Percentiles rank a stretch among this genome's conserved stretches.
These are phyloP conservation scores for Ophraella communa DNA, from an alignment of 2,888 invertebrate species.

Conservation along the genomic window DNA sequence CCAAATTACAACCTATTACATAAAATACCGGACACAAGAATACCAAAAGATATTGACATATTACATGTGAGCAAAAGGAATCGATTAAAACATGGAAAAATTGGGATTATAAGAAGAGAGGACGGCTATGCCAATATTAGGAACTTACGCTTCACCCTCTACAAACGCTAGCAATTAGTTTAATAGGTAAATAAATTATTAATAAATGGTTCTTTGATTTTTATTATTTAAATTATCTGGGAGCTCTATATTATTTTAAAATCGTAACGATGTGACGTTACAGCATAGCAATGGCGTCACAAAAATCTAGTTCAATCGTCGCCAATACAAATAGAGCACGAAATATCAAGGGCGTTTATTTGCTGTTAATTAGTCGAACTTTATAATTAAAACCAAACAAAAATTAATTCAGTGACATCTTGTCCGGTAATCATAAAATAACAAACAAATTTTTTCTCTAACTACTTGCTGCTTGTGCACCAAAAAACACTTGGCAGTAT, in stretches of 20 bases:
- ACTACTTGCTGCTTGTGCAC: not conserved
- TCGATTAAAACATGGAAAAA: too few species aligned
- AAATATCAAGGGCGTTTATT: slow-evolving; percentile 40
- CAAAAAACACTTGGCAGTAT: slow-evolving; percentile 15
- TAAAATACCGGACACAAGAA: too few species aligned
- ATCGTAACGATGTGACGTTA: not conserved
- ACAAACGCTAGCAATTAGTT: too few species aligned
- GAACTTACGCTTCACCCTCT: too few species aligned
- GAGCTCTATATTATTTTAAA: not conserved
- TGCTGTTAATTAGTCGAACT: slow-evolving; percentile 21
- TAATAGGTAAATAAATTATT: too few species aligned
- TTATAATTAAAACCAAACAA: slow-evolving; percentile 26
- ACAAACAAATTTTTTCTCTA: slow-evolving; percentile 5
- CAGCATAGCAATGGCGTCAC: not conserved
- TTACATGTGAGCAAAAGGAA: too few species aligned
- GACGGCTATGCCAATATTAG: too few species aligned
- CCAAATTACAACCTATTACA: too few species aligned
- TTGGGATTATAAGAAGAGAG: too few species aligned
- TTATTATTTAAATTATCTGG: not conserved
- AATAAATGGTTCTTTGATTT: not conserved
- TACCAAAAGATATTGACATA: too few species aligned
- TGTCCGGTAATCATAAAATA: slow-evolving; percentile 23
- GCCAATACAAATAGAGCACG: slow-evolving; percentile 19
- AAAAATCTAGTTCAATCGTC: not conserved
- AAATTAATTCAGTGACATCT: slow-evolving; percentile 28